phyloP scores from a whole-genome alignment of 2,113 vertebrate genomes.

The Psammodynastes pulverulentus region DNA sequence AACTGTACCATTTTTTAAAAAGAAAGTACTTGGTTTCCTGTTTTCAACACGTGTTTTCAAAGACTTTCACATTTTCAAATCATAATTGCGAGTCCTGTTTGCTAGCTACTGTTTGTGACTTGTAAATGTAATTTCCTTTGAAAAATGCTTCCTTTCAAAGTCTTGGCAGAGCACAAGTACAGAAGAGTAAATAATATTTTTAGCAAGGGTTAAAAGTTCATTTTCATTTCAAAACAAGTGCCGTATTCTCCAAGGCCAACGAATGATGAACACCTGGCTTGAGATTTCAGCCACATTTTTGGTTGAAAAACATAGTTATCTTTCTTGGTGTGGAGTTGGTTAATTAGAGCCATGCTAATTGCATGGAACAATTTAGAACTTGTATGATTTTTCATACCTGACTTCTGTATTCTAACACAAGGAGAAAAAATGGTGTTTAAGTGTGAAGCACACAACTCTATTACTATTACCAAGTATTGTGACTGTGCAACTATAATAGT shows the following conservation, averaged over 20 bases:
- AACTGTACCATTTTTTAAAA: neutral
- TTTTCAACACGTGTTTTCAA: neutral
- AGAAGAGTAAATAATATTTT: constrained; percentile 26
- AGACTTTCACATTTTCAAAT: neutral
- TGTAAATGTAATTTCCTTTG: constrained; percentile 4
- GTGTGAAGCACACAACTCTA: neutral
- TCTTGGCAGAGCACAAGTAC: neutral
- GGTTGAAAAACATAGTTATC: neutral
- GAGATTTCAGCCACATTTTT: neutral
- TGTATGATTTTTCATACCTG: neutral
- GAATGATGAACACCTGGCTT: neutral
- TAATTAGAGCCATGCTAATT: neutral
- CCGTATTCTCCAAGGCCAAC: neutral
- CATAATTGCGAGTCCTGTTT: neutral
- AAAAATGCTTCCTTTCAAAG: neutral
- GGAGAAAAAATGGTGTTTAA: neutral
- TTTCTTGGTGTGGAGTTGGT: neutral
- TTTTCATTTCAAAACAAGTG: constrained; percentile 21
- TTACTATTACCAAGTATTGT: no score
- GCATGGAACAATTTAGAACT: accelerated
- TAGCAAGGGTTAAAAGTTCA: neutral
- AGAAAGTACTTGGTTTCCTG: neutral
- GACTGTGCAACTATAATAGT: no score
- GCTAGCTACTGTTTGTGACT: neutral
- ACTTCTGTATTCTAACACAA: neutral